Base-by-base conservation (phyloP, 2,113 vertebrate genomes). In the Xenus cinereus region DNA sequence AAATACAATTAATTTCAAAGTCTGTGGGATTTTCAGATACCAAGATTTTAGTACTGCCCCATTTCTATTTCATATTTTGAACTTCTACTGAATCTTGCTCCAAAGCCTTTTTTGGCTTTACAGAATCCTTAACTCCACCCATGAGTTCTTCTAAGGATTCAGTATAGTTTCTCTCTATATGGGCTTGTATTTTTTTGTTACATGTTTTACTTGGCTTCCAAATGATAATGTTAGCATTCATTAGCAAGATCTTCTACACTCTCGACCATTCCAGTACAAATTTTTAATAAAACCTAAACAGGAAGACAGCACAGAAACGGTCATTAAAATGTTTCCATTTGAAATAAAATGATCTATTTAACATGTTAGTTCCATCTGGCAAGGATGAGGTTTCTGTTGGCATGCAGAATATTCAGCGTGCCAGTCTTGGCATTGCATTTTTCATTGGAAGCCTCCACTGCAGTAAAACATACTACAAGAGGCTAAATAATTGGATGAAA, bases 291-390 rank as follows among this genome's bases (percentile, higher is more conserved):
- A 96, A 93, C 90, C 72, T 79, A 75, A 85, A 81, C 51, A 87
- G 64, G 33, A 94, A 92, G 59, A 60, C 33, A 59, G n/a, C 48
- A 32, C 30, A 75, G 78, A 93, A 95, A 87, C 18, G 0, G 37
- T 67, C 50, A 96, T 93, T 95, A 80, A 95, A 96, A 87, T 94
- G 24, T 94, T 98, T 96, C 48, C 35, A 82, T 92, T 91, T 95
- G 69, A 96, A 69, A 68, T 79, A 89, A 92, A 90, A 93, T 74
- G 4, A 71, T 54, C 45, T 93, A 67, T 90, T 95, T 95, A 96
- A 94, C 41, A 10, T 3, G 56, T 95, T 86, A 82, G 73, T 93
- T 97, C 67, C 73, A 96, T 92, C 56, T 46, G 10, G 75, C 63
- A 91, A 93, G 23, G 43, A 23, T 62, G 51, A 95, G 26, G 39